Base-by-base conservation (phyloP, 2,113 vertebrate species). In the Melanocharis versteri region DNA sequence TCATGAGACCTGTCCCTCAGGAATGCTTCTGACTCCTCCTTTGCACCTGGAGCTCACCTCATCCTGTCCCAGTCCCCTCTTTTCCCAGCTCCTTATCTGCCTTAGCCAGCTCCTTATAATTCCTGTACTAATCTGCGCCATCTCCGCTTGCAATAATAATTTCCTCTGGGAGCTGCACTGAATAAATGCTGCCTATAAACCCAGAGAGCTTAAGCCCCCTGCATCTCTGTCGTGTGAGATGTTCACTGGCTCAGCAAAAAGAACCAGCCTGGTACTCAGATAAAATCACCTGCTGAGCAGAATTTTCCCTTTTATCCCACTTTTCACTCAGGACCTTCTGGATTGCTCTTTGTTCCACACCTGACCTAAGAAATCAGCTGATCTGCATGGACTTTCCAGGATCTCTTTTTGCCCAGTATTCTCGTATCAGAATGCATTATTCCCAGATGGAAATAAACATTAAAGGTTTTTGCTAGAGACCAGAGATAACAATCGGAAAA, bases 21-120 rank as follows among this genome's bases (percentile, higher is more conserved):
- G 71, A 86, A 62, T 15, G 42, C 8, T 77, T 61, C 50, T 42
- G 53, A 14, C 10, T 40, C 37, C 16, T 64, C 5, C 10, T n/a
- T 15, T 77, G 85, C 58, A 83, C 42, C 64, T 73, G 23, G 28
- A 69, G 40, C 57, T 76, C 71, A 50, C 83, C 75, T 83, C 42
- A 39, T 26, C 30, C 33, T 83, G 12, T 28, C 45, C 31, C 24
- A 39, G 26, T 47, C 58, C 23, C 9, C 16, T 56, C 58, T 77
- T 48, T 39, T 20, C 71, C 86, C 77, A 72, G 45, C 50, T 93
- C 58, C 79, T 96, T 96, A 95, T 95, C 94, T 92, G 45, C 62
- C 76, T 54, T 48, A 72, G 19, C 13, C 90, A 94, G 79, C 68
- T 90, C 66, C 71, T 78, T 73, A 21, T 75, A 96, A 96, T 93